Conservation (phyloP, 2,888 invertebrate genomes). For the Lissonota sp. region DNA sequence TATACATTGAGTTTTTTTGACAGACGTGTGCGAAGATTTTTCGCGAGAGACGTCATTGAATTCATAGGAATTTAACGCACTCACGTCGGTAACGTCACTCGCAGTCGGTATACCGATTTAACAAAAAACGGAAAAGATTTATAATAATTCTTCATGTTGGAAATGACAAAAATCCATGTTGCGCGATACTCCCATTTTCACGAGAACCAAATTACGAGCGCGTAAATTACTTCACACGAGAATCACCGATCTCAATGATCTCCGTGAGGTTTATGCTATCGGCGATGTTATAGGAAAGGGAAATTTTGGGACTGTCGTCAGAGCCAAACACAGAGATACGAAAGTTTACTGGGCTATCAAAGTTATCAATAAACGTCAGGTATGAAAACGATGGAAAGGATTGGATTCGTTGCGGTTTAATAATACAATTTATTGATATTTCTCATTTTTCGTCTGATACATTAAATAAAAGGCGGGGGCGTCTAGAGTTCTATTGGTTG, state of each 20-base stretch:
- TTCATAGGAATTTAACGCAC: background rate
- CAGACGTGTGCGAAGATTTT: background rate
- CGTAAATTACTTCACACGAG: constrained; percentile 80
- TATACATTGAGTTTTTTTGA: too few species aligned
- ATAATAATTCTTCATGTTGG: too few species aligned
- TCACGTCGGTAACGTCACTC: constrained; percentile 15
- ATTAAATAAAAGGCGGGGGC: constrained; percentile 63
- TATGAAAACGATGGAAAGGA: constrained; percentile 54
- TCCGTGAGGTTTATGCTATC: constrained; percentile 79
- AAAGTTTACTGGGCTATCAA: constrained; percentile 82
- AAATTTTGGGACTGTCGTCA: constrained; percentile 82
- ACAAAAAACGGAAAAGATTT: too few species aligned
- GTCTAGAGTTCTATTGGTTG: constrained; percentile 81
- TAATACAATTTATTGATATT: too few species aligned
- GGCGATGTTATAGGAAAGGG: constrained; percentile 83
- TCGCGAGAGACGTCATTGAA: background rate
- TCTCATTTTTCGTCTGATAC: too few species aligned
- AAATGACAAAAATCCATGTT: constrained; percentile 59
- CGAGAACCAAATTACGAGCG: constrained; percentile 68
- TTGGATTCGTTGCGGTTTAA: too few species aligned
- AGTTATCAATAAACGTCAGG: constrained; percentile 82
- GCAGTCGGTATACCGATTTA: too few species aligned
- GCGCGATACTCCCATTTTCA: constrained; percentile 20
- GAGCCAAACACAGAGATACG: constrained; percentile 79
- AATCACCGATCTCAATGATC: constrained; percentile 77